These are phyloP conservation scores for Nomada hirtipes DNA, from an alignment of 2,888 invertebrate genomes.

Conservation along the genomic window DNA sequence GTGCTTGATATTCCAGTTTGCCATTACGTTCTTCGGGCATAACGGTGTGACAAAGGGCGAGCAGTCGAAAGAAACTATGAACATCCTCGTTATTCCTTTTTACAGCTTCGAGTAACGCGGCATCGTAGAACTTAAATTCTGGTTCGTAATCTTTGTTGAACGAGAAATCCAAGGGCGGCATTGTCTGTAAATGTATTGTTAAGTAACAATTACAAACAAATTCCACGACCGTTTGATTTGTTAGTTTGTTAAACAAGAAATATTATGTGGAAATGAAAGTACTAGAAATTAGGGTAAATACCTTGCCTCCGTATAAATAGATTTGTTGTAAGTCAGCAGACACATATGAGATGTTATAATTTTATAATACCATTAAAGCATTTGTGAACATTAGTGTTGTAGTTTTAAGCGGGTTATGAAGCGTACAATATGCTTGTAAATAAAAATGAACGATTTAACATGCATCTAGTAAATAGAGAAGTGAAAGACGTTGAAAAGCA, in stretches of 20 bases:
- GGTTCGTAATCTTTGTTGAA: slow-evolving; percentile 96
- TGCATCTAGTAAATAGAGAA: slow-evolving; percentile 31
- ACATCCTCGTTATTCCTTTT: slow-evolving; percentile 90
- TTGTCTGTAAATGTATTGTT: slow-evolving; percentile 85
- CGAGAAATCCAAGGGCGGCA: slow-evolving; percentile 96
- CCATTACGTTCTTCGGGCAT: slow-evolving; percentile 97
- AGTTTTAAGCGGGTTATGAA: slow-evolving; percentile 34
- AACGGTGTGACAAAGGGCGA: slow-evolving; percentile 99
- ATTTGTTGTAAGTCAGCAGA: slow-evolving; percentile 62
- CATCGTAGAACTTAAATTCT: slow-evolving; percentile 97
- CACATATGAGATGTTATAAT: slow-evolving; percentile 59
- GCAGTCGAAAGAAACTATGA: slow-evolving; percentile 94
- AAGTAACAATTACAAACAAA: slow-evolving; percentile 10
- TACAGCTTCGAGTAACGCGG: slow-evolving; percentile 93
- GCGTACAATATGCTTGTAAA: slow-evolving; percentile 23
- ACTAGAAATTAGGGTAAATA: slow-evolving; percentile 57
- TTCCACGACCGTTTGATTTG: not conserved
- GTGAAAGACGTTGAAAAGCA: slow-evolving; percentile 10
- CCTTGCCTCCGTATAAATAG: slow-evolving; percentile 65
- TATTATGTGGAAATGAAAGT: slow-evolving; percentile 40
- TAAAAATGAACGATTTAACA: slow-evolving; percentile 19
- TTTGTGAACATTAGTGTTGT: slow-evolving; percentile 48
- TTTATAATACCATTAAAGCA: slow-evolving; percentile 55
- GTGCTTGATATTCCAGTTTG: slow-evolving; percentile 95
- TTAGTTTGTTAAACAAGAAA: slow-evolving; percentile 46